These are phyloP conservation scores for Zaprionus lineosus DNA, from an alignment of 2,888 invertebrate species.

Conservation along the genomic window DNA sequence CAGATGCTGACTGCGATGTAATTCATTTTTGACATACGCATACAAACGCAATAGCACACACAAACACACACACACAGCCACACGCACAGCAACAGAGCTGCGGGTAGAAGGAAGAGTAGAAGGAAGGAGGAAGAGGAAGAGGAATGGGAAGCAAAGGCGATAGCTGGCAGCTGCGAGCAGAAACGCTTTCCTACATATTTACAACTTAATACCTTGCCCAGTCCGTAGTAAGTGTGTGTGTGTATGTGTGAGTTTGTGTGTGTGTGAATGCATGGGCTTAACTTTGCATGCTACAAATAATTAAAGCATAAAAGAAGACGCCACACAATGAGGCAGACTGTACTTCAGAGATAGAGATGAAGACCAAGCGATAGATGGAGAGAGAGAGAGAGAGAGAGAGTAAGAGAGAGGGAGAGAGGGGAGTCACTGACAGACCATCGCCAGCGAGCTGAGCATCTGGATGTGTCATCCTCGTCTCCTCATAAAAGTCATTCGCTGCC, in stretches of 20 bases:
- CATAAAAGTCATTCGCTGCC: slow-evolving; percentile 50
- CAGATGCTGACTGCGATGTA: slow-evolving; percentile 53
- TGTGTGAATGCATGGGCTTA: slow-evolving; percentile 44
- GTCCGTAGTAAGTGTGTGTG: slow-evolving; percentile 38
- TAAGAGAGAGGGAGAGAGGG: not conserved
- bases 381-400: not conserved
- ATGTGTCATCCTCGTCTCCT: slow-evolving; percentile 50
- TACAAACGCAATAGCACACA: slow-evolving; percentile 12
- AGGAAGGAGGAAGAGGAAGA: not conserved
- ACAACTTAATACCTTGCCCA: slow-evolving; percentile 67
- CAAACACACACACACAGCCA: not conserved
- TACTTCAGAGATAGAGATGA: not conserved
- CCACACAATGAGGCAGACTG: slow-evolving; percentile 18
- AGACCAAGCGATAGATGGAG: too few relatives aligned
- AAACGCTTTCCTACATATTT: slow-evolving; percentile 58
- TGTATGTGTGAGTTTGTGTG: slow-evolving; percentile 13
- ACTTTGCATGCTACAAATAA: slow-evolving; percentile 73
- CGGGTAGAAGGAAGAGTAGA: too few relatives aligned
- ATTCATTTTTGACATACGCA: slow-evolving; percentile 66
- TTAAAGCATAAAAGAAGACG: slow-evolving; percentile 68
- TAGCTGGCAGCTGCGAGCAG: slow-evolving; percentile 50
- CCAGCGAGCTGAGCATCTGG: slow-evolving; percentile 62
- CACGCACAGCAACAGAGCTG: too few relatives aligned
- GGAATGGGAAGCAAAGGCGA: slow-evolving; percentile 21
- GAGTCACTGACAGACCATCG: not conserved